phyloP scores from a whole-genome alignment of 2,797 vertebrate species.

The Coreius guichenoti region DNA sequence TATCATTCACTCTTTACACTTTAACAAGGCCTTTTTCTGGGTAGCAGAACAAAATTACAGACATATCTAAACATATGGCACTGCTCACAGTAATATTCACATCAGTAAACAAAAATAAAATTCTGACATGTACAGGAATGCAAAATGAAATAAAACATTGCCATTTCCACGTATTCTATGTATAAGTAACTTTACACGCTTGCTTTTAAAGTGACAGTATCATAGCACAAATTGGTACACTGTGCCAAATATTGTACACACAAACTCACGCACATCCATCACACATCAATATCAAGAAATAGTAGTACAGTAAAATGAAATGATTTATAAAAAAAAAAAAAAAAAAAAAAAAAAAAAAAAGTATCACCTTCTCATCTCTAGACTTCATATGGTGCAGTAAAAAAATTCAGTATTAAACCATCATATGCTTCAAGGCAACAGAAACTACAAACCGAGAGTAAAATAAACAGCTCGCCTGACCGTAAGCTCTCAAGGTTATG shows the following conservation, averaged over 20 bases:
- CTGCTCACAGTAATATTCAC: conserved; percentile 80
- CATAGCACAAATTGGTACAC: conserved; percentile 73
- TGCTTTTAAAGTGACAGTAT: conserved; percentile 86
- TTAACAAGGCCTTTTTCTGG: conserved; percentile 64
- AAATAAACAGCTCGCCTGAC: neutral
- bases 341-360: conserved; percentile 43
- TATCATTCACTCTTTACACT: conserved; percentile 60
- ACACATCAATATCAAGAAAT: conserved; percentile 61
- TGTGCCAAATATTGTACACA: conserved; percentile 66
- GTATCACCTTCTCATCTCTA: conserved; percentile 30
- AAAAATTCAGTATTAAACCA: conserved; percentile 22
- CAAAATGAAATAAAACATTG: conserved; percentile 74
- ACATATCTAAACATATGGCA: conserved; percentile 77
- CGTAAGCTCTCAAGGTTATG: neutral
- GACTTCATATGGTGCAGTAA: conserved; percentile 63
- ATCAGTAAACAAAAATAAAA: conserved; percentile 73
- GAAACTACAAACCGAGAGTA: conserved; percentile 17
- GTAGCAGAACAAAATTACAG: conserved; percentile 71
- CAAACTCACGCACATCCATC: conserved; percentile 51
- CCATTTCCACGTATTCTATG: conserved; percentile 63
- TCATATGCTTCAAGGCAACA: conserved; percentile 70
- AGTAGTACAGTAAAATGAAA: conserved; percentile 73
- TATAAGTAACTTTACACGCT: conserved; percentile 73
- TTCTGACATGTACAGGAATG: conserved; percentile 78
- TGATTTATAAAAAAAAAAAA: no score